Evolutionary conservation across 2,113 vertebrate genomes (phyloP), one percentile per base, ranked within the genome.

Genomic region (Erinaceus europaeus): DNA sequence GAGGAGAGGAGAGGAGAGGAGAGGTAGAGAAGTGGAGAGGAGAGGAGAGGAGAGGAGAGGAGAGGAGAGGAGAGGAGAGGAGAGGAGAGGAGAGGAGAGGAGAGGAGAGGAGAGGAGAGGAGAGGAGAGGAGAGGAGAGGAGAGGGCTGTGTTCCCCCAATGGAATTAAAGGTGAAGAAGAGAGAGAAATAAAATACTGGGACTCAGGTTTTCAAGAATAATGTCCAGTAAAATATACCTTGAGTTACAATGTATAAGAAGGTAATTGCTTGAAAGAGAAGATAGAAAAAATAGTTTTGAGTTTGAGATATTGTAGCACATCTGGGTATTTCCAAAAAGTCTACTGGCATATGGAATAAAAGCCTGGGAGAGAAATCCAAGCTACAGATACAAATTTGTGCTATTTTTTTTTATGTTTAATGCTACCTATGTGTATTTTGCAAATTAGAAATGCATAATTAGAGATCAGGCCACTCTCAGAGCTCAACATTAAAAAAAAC

Each of bases 401-500:
- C 42, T 40, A 3, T 4, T 81, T 61, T 71, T 80, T 68, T 57
- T 62, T 4, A 64, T 44, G 7, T 42, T 76, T 62, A 82, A 90
- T 65, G n/a, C 14, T 85, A 61, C 32, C 32, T 78, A 34, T 73
- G 67, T 73, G 64, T 18, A 80, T 57, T 83, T 73, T 73, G 6
- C 86, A 77, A 82, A 86, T 90, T 46, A 86, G 34, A 59, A 77
- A 75, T 42, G 20, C 5, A 40, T 52, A 75, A 64, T 78, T 73
- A 75, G 55, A 29, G 55, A 29, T 81, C 25, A 72, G 36, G 40
- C n/a, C n/a, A 74, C 13, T 59, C 18, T 23, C 44, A 48, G 6
- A 13, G 57, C 64, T 83, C 32, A 81, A 78, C 88, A 88, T 79
- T n/a, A n/a, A n/a, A n/a, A 76, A 86, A 89, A 88, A 20, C n/a